phyloP scores from a whole-genome alignment of 2,113 vertebrate species.

The Rutilus rutilus region DNA sequence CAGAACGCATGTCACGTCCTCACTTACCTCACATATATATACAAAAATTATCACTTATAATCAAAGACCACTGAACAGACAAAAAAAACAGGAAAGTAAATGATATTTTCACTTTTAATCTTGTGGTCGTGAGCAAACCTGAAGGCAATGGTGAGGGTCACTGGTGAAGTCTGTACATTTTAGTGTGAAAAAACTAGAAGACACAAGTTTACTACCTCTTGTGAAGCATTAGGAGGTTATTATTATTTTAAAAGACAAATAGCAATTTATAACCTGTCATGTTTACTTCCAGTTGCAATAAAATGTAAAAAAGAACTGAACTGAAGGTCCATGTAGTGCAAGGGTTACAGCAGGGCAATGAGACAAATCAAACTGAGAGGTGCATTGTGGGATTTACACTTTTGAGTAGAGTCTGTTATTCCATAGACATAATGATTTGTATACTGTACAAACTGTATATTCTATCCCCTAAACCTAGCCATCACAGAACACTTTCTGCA shows the following conservation, averaged over 20 bases:
- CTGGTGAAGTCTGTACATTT: neutral
- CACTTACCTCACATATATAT: neutral
- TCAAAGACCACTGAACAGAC: neutral
- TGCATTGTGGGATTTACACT: slow-evolving; percentile 8
- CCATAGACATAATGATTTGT: too few relatives aligned
- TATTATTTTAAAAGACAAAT: neutral
- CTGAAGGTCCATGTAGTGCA: neutral
- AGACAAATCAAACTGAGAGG: neutral
- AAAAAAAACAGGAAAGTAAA: neutral
- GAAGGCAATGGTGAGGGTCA: neutral
- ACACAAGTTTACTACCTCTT: neutral
- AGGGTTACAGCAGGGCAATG: neutral
- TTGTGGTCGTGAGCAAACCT: neutral
- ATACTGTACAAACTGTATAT: too few relatives aligned
- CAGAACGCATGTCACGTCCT: slow-evolving; percentile 21
- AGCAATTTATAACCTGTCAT: neutral
- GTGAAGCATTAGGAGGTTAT: neutral
- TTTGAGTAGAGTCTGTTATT: neutral
- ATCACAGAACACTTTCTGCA: too few relatives aligned
- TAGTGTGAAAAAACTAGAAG: neutral
- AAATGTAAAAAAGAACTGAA: neutral
- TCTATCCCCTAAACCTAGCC: too few relatives aligned
- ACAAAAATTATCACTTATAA: neutral
- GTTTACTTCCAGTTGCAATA: neutral
- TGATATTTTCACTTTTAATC: neutral